Percentiles rank a stretch among this genome's conserved stretches.
Evolutionary conservation across 1,140 invertebrate genomes (phyloP).

Genomic region (Drosophila nasuta): DNA sequence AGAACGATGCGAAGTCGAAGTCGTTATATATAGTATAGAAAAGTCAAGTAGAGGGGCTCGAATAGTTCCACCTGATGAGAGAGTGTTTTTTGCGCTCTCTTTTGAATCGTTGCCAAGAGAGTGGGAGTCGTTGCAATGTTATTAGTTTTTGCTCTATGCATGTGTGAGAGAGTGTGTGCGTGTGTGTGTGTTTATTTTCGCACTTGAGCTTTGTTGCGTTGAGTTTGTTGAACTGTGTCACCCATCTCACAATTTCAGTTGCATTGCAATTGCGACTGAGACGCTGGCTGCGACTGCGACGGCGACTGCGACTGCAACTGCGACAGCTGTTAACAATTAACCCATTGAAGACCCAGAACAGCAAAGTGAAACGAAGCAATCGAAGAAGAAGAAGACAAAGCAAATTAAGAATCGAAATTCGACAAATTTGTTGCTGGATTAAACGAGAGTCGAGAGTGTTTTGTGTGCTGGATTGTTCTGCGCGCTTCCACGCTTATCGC

Average conservation of each 20-base stretch:
- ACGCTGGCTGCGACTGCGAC: too few relatives aligned
- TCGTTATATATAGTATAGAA: too few relatives aligned
- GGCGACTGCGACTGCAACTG: too few relatives aligned
- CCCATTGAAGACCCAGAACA: too few relatives aligned
- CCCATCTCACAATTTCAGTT: slow-evolving; percentile 15
- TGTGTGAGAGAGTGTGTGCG: not conserved
- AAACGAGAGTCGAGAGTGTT: not conserved
- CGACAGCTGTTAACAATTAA: too few relatives aligned
- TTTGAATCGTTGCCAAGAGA: too few relatives aligned
- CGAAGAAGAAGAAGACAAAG: not conserved
- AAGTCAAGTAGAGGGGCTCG: too few relatives aligned
- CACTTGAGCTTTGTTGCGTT: slow-evolving; percentile 17
- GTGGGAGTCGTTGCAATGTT: slow-evolving; percentile 1
- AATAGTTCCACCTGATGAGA: too few relatives aligned
- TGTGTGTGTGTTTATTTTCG: slow-evolving; percentile 40
- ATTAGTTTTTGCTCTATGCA: not conserved
- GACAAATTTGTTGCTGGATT: not conserved
- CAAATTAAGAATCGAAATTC: slow-evolving; percentile 15
- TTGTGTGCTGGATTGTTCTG: slow-evolving; percentile 27
- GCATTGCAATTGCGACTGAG: slow-evolving; percentile 15
- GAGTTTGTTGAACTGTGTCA: slow-evolving; percentile 62
- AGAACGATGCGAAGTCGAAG: too few relatives aligned
- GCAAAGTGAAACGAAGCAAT: not conserved
- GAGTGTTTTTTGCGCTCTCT: too few relatives aligned
- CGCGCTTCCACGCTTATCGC: slow-evolving; percentile 32